Conservation (phyloP, 1,140 invertebrate species). For the Neotoxoptera formosana region DNA sequence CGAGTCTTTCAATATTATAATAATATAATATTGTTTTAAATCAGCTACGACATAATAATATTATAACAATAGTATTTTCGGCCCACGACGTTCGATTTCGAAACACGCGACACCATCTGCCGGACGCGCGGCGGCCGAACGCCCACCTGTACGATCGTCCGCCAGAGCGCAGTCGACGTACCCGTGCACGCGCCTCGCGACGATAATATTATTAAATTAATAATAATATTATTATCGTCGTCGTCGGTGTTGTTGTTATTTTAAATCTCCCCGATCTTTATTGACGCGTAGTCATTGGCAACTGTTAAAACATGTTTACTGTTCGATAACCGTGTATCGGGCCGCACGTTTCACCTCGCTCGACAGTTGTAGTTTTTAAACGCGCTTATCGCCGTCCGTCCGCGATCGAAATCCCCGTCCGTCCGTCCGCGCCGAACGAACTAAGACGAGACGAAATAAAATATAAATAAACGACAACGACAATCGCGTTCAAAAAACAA, state of each 20-base stretch:
- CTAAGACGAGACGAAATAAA: background rate
- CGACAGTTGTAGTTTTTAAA: background rate
- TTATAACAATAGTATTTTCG: too few relatives aligned
- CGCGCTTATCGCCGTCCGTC: background rate
- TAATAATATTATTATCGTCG: too few relatives aligned
- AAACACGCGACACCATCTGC: background rate
- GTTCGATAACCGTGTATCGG: background rate
- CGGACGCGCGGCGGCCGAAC: background rate
- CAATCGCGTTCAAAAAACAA: too few relatives aligned
- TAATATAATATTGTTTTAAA: too few relatives aligned
- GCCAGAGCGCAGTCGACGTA: background rate
- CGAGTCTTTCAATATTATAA: too few relatives aligned
- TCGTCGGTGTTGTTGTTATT: background rate
- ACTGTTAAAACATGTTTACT: slow-evolving; percentile 32
- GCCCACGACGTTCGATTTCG: background rate
- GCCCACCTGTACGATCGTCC: background rate
- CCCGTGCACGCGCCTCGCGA: background rate
- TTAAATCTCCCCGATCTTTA: background rate
- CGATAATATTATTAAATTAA: too few relatives aligned
- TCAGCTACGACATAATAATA: background rate
- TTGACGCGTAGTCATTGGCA: slow-evolving; percentile 38
- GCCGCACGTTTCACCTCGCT: background rate
- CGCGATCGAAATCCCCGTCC: too few relatives aligned
- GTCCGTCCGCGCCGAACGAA: too few relatives aligned
- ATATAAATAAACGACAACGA: background rate